Evolutionary conservation across 2,113 vertebrate genomes (phyloP).

Genomic region (Channa argus): DNA sequence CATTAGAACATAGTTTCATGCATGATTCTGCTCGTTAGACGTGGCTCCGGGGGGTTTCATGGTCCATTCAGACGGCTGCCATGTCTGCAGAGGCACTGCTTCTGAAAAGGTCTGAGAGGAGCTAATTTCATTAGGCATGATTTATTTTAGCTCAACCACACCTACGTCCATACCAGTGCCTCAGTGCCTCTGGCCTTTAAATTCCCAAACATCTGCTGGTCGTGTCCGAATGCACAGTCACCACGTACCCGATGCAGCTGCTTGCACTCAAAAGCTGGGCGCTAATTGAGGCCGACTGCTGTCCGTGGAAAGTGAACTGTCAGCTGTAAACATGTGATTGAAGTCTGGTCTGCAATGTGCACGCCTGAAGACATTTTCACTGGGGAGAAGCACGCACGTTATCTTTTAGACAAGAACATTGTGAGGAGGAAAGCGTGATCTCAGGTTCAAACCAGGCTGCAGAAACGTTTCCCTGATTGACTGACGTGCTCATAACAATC

Average conservation of each 20-base stretch:
- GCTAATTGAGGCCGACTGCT: slow-evolving; percentile 46
- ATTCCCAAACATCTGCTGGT: slow-evolving; percentile 49
- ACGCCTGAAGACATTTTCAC: slow-evolving; percentile 43
- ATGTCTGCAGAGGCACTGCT: slow-evolving; percentile 1
- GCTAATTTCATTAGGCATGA: slow-evolving; percentile 35
- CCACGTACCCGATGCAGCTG: background rate
- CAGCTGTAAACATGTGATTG: slow-evolving; percentile 17
- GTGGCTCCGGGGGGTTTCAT: background rate
- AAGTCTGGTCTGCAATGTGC: slow-evolving; percentile 27
- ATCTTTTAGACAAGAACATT: slow-evolving; percentile 42
- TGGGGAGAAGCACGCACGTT: slow-evolving; percentile 43
- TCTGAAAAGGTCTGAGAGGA: slow-evolving; percentile 7
- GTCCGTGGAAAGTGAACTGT: slow-evolving; percentile 14
- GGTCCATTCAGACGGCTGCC: background rate
- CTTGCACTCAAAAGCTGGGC: background rate
- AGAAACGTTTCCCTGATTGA: background rate
- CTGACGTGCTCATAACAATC: slow-evolving; percentile 18
- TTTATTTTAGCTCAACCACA: slow-evolving; percentile 36
- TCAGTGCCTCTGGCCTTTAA: slow-evolving; percentile 4
- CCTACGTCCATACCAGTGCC: slow-evolving; percentile 17
- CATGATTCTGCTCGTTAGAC: slow-evolving; percentile 13
- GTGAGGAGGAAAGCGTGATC: slow-evolving; percentile 45
- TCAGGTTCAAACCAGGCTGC: slow-evolving; percentile 8
- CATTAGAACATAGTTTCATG: background rate
- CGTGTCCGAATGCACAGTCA: background rate